Evolutionary conservation across 2,797 vertebrate genomes (phyloP), one percentile per base, ranked within the genome.

Genomic region (Adelosebastes latens): DNA sequence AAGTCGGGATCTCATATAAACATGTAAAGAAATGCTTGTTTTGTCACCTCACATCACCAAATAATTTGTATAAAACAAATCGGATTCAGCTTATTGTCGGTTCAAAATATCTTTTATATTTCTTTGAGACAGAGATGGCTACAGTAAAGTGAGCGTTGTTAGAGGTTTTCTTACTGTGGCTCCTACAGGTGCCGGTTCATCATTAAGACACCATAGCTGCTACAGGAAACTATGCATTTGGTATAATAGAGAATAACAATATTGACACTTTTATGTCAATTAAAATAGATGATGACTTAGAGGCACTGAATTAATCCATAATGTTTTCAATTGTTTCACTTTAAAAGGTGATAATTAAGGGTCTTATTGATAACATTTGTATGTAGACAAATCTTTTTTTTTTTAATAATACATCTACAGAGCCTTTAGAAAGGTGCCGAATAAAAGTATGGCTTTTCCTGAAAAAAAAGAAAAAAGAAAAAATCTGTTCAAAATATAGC

Each of bases 161-260:
- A 3, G 25, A 11, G 2, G 5, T 18, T 9, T 29, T 60, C 14
- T 34, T 29, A 1, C n/a, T 22, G 31, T 70, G 46, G 20, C 73
- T 62, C 10, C 42, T 12, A 70, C 49, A 82, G 58, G 68, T 42
- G 32, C 56, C 36, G 11, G 42, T 59, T 65, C 24, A 72, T 81
- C 62, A n/a, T 27, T 62, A 67, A 75, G 60, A 65, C 18, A 29
- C 10, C 16, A 6, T 6, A 16, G 20, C 32, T 70, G 9, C 8
- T 24, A 49, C 5, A 79, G 14, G 39, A 64, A 71, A 42, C n/a
- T 53, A 49, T 13, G 27, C 16, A 63, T 39, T 42, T 22, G 24
- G 32, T 24, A 14, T 20, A 60, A 22, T 22, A 60, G 55, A 75
- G 8, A 81, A 36, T 59, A 18, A 55, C 6, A 46, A 12, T 55